Evolutionary conservation across 2,113 vertebrate genomes (phyloP).

Genomic region (Clarias batrachus): DNA sequence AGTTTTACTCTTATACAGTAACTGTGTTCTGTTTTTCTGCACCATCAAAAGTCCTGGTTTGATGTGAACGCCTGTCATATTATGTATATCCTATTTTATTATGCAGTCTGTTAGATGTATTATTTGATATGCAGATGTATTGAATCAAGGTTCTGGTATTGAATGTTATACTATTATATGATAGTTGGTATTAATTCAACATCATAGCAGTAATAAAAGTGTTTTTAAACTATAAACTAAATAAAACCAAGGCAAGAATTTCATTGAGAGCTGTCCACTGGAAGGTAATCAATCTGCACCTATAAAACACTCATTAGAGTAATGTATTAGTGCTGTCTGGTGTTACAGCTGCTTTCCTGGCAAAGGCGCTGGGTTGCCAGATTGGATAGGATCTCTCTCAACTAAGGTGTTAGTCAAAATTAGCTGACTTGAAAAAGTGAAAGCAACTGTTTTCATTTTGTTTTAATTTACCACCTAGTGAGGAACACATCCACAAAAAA

Average conservation of each 20-base stretch:
- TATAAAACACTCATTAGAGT: slow-evolving; percentile 25
- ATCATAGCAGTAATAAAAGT: too few relatives aligned
- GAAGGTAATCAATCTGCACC: slow-evolving; percentile 6
- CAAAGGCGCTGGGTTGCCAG: slow-evolving; percentile 15
- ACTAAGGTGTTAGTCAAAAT: too few relatives aligned
- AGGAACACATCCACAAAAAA: background rate
- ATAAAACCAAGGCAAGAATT: background rate
- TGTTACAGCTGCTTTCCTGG: slow-evolving; percentile 10
- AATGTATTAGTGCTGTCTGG: slow-evolving; percentile 9
- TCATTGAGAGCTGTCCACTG: background rate
- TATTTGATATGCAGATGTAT: background rate
- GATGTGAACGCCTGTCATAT: too few relatives aligned
- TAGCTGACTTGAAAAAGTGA: too few relatives aligned
- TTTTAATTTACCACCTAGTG: background rate
- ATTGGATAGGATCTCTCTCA: background rate
- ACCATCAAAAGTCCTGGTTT: too few relatives aligned
- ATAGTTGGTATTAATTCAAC: background rate
- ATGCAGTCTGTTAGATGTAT: background rate
- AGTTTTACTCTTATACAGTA: too few relatives aligned
- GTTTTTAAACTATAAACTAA: background rate
- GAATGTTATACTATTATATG: background rate
- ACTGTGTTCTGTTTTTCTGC: too few relatives aligned
- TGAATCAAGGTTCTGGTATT: background rate
- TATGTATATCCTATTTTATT: background rate
- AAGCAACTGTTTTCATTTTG: background rate